Evolutionary conservation across 2,888 invertebrate genomes (phyloP), one percentile per base, ranked within the genome.

Genomic region (Pogonocherus hispidulus): DNA sequence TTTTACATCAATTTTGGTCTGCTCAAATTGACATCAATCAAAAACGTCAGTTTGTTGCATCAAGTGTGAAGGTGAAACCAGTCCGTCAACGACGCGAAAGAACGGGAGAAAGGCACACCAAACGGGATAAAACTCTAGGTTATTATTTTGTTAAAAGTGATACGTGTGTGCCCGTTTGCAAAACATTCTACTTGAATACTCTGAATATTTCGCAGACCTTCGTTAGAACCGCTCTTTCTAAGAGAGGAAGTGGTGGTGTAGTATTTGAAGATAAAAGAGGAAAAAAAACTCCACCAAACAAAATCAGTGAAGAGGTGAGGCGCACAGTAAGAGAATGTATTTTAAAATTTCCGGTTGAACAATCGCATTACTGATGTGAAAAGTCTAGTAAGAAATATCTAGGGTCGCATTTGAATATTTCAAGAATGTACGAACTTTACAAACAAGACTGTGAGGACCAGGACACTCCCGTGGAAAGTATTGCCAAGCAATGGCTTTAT

Each of bases 401-500:
- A 23, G 72, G 66, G 2, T 69, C 41, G 51, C 54, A 70, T 66
- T 54, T 72, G 41, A 71, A 69, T 51, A 64, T 71, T 23, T 55
- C 49, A 19, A 63, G 22, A 16, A 74, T 74, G 71, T 69, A 67
- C 44, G 41, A 66, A 47, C 16, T 69, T 35, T 69, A 64, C 35
- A 46, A 46, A 46, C 47, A 57, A 37, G 46, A 67, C 19, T 55
- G 55, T 19, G 37, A 41, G 20, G 55, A 55, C 19, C 23, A 18
- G 18, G 41, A 65, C 9, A 55, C 63, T 44, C 49, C 55, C 19
- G 14, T 62, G 35, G 56, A 59, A 20, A 3, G 23, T 19, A 69
- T 71, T 49, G 60, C 67, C 35, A 73, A 73, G 51, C n/a, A 63
- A 27, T 73, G 75, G 71, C 56, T 70, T 6, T 66, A 70, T 56